Base-by-base conservation (phyloP, 2,113 vertebrate genomes). In the Gambusia holbrooki region DNA sequence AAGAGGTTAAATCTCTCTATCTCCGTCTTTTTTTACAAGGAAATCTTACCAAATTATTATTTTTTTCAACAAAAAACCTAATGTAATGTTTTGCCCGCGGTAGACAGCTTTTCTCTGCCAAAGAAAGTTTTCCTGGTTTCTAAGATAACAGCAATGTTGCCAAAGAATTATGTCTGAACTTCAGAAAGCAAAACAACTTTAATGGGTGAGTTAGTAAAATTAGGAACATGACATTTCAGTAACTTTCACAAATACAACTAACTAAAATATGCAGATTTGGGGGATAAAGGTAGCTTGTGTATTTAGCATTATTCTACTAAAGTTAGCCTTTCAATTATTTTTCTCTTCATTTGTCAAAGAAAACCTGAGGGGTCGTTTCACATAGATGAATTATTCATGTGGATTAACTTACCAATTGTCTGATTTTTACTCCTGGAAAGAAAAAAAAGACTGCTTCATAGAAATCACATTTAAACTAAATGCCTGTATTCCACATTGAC, bases 341-440 rank as follows among this genome's bases (percentile, higher is more conserved):
- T 54, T 45, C 72, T 66, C 51, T 25, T 2, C 3, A 74, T 62
- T 48, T 67, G 14, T 66, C 72, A 64, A 69, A 29, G 42, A 11
- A 12, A 27, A 40, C 32, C 25, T 62, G 28, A 71, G 14, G 22
- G 12, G 22, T 19, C 11, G 29, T 79, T 62, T 66, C 66, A 45
- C 35, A 69, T 42, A 72, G 60, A 81, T 83, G 32, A 63, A 87
- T 80, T 71, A 73, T 80, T 80, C 68, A 84, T 87, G 33, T 66
- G 19, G 28, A 76, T 78, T 69, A 51, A 80, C 1, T 63, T 58
- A 25, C 30, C 25, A 62, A 70, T 73, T 45, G 86, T 82, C 33
- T 6, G 48, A 71, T 84, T 85, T 58, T 72, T 73, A 71, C 28
- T 61, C 27, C 25, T 42, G 37, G 3, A 61, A 27, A 45, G n/a